Conservation (phyloP, 2,888 invertebrate genomes). For the Drosophila bunnanda region DNA sequence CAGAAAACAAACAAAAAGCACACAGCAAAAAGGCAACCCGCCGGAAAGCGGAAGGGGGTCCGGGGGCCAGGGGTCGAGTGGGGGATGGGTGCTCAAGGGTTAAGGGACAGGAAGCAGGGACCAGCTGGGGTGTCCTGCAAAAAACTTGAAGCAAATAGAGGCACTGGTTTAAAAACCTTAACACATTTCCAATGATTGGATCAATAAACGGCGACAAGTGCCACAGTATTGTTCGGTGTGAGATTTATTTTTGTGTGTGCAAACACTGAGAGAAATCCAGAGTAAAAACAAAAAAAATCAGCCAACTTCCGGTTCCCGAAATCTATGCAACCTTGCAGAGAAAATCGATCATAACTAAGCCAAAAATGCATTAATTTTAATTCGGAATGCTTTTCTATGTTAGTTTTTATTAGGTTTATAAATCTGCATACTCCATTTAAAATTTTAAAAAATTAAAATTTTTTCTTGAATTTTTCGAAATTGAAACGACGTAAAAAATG, state of each 20-base stretch:
- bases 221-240: conserved; percentile 25
- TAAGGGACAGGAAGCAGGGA: conserved; percentile 15
- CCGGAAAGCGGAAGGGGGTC: conserved; percentile 30
- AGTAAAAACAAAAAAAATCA: no score
- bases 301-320: no score
- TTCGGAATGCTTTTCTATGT: no score
- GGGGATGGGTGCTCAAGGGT: neutral
- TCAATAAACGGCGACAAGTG: conserved; percentile 74
- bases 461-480: no score
- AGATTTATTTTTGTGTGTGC: conserved; percentile 7
- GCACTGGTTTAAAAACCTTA: conserved; percentile 69
- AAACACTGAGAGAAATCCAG: conserved; percentile 15
- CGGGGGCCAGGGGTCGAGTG: conserved; percentile 45
- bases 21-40: conserved; percentile 70
- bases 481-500: no score
- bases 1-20: conserved; percentile 62
- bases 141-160: conserved; percentile 59
- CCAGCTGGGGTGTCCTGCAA: conserved; percentile 35
- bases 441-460: no score
- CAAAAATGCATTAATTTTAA: no score
- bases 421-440: no score
- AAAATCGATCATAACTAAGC: no score
- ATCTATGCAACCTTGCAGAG: no score
- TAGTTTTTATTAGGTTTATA: no score
- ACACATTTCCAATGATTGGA: conserved; percentile 74